Percentiles rank a stretch among this genome's conserved stretches.
Evolutionary conservation across 2,113 vertebrate species (phyloP).

Genomic region (Colius striatus): DNA sequence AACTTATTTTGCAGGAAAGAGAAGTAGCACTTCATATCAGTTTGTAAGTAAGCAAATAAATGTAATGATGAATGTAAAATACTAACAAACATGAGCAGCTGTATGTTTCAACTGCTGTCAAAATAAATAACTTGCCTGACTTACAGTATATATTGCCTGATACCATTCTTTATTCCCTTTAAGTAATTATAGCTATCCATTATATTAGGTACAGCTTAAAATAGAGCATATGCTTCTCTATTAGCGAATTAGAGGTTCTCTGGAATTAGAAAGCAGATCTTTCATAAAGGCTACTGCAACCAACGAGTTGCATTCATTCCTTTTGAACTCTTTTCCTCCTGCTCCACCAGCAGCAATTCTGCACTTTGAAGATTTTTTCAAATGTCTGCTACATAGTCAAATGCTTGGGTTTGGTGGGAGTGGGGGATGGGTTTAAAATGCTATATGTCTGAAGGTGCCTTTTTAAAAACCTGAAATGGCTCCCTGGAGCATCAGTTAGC

Average conservation of each 20-base stretch:
- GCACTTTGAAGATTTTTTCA: neutral
- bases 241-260: neutral
- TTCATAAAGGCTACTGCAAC: neutral
- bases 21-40: neutral
- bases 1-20: conserved; percentile 27
- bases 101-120: neutral
- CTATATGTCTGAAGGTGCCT: neutral
- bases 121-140: conserved; percentile 39
- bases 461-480: neutral
- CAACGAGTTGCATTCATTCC: neutral
- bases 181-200: neutral
- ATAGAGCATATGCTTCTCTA: neutral
- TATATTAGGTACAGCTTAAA: neutral
- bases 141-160: neutral
- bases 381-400: neutral
- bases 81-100: neutral
- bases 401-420: neutral
- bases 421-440: neutral
- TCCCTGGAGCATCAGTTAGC: neutral
- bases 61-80: neutral
- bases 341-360: neutral
- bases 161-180: neutral
- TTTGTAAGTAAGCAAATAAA: conserved; percentile 24
- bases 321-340: neutral
- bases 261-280: neutral